These are phyloP conservation scores for Cacatua alba DNA, from an alignment of 2,113 vertebrate species.

Conservation along the genomic window DNA sequence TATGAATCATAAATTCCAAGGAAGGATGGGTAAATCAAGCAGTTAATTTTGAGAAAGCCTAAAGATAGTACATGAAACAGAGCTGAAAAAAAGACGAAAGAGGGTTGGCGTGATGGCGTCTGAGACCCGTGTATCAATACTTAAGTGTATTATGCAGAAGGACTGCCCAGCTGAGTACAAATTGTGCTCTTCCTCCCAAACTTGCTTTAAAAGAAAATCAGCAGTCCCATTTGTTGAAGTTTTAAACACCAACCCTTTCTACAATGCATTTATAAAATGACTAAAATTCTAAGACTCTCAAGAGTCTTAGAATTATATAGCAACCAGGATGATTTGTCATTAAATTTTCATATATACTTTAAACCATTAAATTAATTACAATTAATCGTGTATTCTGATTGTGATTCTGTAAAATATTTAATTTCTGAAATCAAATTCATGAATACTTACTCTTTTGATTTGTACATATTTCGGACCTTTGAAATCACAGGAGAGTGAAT, in stretches of 20 bases:
- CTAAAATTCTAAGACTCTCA: neutral
- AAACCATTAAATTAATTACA: neutral
- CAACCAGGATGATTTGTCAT: neutral
- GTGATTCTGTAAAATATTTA: neutral
- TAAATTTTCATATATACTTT: neutral
- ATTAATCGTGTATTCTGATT: neutral
- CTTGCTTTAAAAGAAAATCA: neutral
- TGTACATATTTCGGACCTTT: neutral
- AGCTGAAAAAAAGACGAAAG: neutral
- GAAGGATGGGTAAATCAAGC: slow-evolving; percentile 70
- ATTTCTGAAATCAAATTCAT: neutral
- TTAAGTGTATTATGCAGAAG: neutral
- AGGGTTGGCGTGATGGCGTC: neutral
- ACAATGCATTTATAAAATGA: neutral
- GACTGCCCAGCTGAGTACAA: neutral
- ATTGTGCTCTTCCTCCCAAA: neutral
- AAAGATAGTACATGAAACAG: slow-evolving; percentile 37
- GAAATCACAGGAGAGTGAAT: neutral
- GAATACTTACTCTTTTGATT: neutral
- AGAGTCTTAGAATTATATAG: neutral
- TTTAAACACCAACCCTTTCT: neutral
- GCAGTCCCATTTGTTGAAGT: neutral
- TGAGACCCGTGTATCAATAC: neutral
- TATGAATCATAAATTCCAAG: slow-evolving; percentile 70
- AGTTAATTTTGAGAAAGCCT: slow-evolving; percentile 63